These are phyloP conservation scores for Syngnathus typhle DNA, from an alignment of 2,113 vertebrate species.

Conservation along the genomic window DNA sequence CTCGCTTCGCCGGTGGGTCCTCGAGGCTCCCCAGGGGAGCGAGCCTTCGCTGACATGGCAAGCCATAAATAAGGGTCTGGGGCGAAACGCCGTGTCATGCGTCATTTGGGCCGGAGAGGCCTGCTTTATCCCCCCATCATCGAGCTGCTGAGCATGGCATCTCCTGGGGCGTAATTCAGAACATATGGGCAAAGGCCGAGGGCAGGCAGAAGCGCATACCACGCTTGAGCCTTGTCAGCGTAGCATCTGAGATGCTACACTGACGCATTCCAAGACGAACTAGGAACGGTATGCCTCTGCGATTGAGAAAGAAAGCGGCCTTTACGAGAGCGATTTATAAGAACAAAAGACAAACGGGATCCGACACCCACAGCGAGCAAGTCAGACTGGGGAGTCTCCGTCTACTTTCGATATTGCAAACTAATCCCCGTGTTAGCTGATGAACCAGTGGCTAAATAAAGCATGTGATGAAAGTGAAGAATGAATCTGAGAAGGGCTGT, in stretches of 20 bases:
- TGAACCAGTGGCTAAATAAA: conserved; percentile 37
- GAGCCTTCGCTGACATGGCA: conserved; percentile 69
- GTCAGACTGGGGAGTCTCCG: not conserved
- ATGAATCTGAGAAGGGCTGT: conserved; percentile 31
- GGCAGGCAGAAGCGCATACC: conserved; percentile 62
- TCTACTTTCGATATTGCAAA: conserved; percentile 6
- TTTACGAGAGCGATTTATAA: too few species aligned
- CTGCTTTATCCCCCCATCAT: conserved; percentile 61
- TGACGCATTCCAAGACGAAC: conserved; percentile 33
- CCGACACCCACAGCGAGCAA: not conserved
- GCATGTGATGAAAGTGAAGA: conserved; percentile 25
- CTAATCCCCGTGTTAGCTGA: conserved; percentile 20
- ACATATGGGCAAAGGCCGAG: conserved; percentile 68
- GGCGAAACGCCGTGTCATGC: conserved; percentile 68
- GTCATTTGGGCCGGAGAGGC: conserved; percentile 67
- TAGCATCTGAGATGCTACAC: conserved; percentile 53
- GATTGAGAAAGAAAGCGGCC: not conserved
- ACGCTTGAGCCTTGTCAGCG: conserved; percentile 57
- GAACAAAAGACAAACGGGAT: conserved; percentile 3
- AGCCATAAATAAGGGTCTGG: conserved; percentile 73
- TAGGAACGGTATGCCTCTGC: not conserved
- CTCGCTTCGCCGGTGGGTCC: conserved; percentile 27
- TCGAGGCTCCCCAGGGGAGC: conserved; percentile 58
- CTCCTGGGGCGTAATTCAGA: conserved; percentile 71
- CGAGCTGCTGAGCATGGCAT: conserved; percentile 64